Evolutionary conservation across 2,888 invertebrate species (phyloP), one percentile per base, ranked within the genome.

Genomic region (Megamerina dolium): DNA sequence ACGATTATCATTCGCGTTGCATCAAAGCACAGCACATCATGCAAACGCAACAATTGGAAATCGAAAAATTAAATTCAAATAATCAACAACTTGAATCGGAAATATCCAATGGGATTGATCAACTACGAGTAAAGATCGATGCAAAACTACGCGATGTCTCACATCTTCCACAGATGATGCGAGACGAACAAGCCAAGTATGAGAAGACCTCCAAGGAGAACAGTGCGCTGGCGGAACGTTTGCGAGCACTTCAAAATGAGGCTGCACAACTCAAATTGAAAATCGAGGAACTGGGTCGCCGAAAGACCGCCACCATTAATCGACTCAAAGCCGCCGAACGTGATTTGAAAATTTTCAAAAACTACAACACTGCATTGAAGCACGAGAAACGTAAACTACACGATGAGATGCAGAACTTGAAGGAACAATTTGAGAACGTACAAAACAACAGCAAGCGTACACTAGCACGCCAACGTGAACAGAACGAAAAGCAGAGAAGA

Each of bases 11-110:
- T 10, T 46, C 58, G 9, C 66, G 70, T 21, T 71, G 66, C 31
- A 43, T 68, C 17, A 59, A 63, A 37, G 66, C 70, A 1, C 64
- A 70, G 46, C 62, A 66, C 37, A 57, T 66, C 3, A 65, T 70
- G 53, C 61, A 66, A 47, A 60, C 63, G n/a, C 70, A 71, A 23
- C 66, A 66, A 45, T 49, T 51, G 10, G 63, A 66, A 51, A 64
- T 72, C 21, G 63, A 69, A 20, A 64, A 67, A 46, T 54, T 70
- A 8, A 59, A 62, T 20, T 49, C 48, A 6, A 64, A 61, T 37
- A 71, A 70, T 40, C 56, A 57, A 17, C 57, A 62, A 19, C 51
- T 71, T 36, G 70, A 70, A 47, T 49, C 60, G 5, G 68, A 66
- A 43, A 59, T 71, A 23, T 57, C 58, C 13, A 44, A 51, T 0